These are phyloP conservation scores for Drosophila neoperkinsi DNA, from an alignment of 2,888 invertebrate species.

Conservation along the genomic window DNA sequence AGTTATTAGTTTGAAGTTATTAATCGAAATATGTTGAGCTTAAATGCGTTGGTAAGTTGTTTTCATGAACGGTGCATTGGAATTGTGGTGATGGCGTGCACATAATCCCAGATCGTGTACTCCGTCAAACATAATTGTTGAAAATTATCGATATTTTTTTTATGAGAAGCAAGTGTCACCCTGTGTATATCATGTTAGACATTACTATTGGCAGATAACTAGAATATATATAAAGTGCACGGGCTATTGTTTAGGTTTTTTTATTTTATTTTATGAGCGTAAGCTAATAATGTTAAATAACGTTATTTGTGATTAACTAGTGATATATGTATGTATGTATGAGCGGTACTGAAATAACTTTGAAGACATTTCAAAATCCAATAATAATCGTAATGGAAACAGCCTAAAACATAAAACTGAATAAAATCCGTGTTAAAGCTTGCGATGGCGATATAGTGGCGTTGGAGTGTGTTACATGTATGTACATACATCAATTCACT, in stretches of 20 bases:
- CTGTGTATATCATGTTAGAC: slow-evolving; percentile 58
- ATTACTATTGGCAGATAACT: slow-evolving; percentile 64
- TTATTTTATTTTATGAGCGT: slow-evolving; percentile 46
- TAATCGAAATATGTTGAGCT: not conserved
- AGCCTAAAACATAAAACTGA: slow-evolving; percentile 28
- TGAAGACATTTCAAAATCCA: slow-evolving; percentile 30
- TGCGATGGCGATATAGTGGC: slow-evolving; percentile 31
- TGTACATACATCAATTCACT: slow-evolving; percentile 53
- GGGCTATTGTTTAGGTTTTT: slow-evolving; percentile 66
- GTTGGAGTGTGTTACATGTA: slow-evolving; percentile 56
- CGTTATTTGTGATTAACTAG: slow-evolving; percentile 52
- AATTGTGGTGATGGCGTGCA: not conserved
- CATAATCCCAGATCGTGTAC: not conserved
- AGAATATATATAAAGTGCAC: slow-evolving; percentile 70
- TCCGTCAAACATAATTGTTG: not conserved
- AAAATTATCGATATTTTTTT: slow-evolving; percentile 36
- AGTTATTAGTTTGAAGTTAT: not conserved
- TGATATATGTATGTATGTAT: slow-evolving; percentile 46
- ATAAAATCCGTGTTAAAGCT: slow-evolving; percentile 30
- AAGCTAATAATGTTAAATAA: slow-evolving; percentile 44
- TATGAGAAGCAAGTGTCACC: slow-evolving; percentile 31
- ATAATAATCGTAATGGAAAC: slow-evolving; percentile 35
- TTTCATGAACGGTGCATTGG: not conserved
- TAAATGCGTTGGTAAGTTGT: not conserved
- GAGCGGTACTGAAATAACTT: slow-evolving; percentile 25